Percentiles rank a stretch among this genome's conserved stretches.
Evolutionary conservation across 2,888 invertebrate species (phyloP).

Genomic region (Trilocha varians): DNA sequence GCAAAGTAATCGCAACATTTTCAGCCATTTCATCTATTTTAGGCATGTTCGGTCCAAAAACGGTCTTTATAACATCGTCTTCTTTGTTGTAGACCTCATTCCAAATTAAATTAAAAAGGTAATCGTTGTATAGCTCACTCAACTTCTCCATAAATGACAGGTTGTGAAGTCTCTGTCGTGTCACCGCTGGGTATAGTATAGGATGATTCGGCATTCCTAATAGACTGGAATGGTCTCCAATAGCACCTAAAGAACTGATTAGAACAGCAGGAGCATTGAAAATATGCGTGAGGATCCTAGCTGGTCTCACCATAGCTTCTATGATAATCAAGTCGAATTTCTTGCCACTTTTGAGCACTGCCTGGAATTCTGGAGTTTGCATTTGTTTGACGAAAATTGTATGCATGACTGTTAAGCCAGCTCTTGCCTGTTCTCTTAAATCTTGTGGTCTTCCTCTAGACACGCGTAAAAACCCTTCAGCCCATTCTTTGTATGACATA

Average conservation of each 20-base stretch:
- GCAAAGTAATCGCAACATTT: slow-evolving; percentile 27
- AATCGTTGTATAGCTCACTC: slow-evolving; percentile 9
- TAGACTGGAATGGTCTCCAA: slow-evolving; percentile 13
- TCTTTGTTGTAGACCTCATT: slow-evolving; percentile 8
- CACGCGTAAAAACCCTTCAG: slow-evolving; percentile 9
- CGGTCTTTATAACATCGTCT: slow-evolving; percentile 10
- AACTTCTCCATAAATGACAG: slow-evolving; percentile 18
- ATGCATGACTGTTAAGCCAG: slow-evolving; percentile 4
- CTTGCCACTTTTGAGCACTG: slow-evolving; percentile 11
- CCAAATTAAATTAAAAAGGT: slow-evolving; percentile 1
- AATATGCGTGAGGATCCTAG: slow-evolving; percentile 16
- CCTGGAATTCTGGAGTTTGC: slow-evolving; percentile 14
- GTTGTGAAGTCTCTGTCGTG: slow-evolving; percentile 17
- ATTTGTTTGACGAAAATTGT: slow-evolving; percentile 16
- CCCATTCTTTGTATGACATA: slow-evolving; percentile 20
- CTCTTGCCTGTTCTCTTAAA: slow-evolving; percentile 8
- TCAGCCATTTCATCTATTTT: slow-evolving; percentile 4
- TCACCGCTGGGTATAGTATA: slow-evolving; percentile 21
- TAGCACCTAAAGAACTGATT: slow-evolving; percentile 25
- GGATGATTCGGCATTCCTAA: slow-evolving; percentile 27
- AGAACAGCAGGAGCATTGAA: slow-evolving; percentile 23
- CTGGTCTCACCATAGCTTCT: slow-evolving; percentile 15
- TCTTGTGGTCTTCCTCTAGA: slow-evolving; percentile 7
- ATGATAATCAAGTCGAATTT: slow-evolving; percentile 18
- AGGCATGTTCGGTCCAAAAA: slow-evolving; percentile 7